phyloP scores from a whole-genome alignment of 2,113 vertebrate species.

The Corynorhinus townsendii region DNA sequence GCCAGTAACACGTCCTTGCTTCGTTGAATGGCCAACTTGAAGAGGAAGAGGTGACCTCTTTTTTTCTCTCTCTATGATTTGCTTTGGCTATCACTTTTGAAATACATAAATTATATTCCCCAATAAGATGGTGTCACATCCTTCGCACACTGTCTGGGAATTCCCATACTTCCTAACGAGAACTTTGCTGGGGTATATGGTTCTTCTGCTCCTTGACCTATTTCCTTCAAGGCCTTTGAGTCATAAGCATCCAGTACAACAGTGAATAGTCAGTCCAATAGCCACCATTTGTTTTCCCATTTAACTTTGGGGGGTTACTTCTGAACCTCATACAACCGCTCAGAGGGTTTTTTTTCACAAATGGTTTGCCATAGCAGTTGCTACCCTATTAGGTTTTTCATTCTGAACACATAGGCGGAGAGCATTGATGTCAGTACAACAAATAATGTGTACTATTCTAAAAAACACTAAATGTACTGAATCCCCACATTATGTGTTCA shows the following conservation, averaged over 20 bases:
- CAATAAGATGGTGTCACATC: constrained; percentile 59
- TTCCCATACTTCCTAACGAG: constrained; percentile 21
- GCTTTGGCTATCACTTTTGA: constrained; percentile 28
- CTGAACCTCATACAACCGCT: constrained; percentile 33
- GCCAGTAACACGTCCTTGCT: neutral
- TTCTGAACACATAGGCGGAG: constrained; percentile 56
- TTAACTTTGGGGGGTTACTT: constrained; percentile 71
- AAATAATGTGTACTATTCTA: constrained; percentile 67
- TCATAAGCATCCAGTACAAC: constrained; percentile 12
- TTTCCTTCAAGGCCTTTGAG: constrained; percentile 68
- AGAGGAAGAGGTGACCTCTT: neutral
- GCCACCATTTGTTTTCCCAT: constrained; percentile 66
- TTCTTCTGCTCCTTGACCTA: constrained; percentile 56
- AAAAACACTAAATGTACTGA: constrained; percentile 53
- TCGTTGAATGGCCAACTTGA: neutral
- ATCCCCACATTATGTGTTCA: constrained; percentile 69
- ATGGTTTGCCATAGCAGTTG: constrained; percentile 51
- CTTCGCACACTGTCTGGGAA: constrained; percentile 61
- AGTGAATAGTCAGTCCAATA: constrained; percentile 54
- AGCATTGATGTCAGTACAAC: constrained; percentile 53
- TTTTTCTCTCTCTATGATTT: neutral
- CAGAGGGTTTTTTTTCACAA: constrained; percentile 61
- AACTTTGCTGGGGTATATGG: constrained; percentile 21
- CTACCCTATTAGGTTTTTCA: constrained; percentile 58
- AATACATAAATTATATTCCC: constrained; percentile 47